Percentiles rank a stretch among this genome's conserved stretches.
Conservation (phyloP, 2,888 invertebrate species). For the Spatulosminthurus flaviceps region DNA sequence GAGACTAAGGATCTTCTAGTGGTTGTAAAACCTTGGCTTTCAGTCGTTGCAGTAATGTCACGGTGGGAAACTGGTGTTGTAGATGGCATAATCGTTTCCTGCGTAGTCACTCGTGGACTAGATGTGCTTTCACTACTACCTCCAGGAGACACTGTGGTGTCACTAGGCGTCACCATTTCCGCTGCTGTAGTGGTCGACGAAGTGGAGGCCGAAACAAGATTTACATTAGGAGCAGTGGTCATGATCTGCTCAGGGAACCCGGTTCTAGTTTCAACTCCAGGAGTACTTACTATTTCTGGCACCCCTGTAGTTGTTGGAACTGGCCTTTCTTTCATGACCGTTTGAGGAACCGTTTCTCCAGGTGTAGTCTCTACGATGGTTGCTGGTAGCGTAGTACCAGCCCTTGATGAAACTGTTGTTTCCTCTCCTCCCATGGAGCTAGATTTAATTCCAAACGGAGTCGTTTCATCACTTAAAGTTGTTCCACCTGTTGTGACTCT, state of each 20-base stretch:
- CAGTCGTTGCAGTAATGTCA: conserved; percentile 26
- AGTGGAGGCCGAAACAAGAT: background rate
- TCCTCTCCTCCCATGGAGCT: background rate
- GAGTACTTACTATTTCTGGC: no score
- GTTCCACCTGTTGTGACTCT: conserved; percentile 43
- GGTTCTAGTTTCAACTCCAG: no score
- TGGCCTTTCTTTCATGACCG: background rate
- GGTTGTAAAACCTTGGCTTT: no score
- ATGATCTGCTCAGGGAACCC: no score
- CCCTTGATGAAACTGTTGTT: background rate
- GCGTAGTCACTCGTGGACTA: no score
- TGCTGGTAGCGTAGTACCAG: background rate
- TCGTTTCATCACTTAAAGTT: conserved; percentile 50
- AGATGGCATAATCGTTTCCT: no score
- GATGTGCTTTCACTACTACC: background rate
- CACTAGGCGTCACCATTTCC: no score
- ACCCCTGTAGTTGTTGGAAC: no score
- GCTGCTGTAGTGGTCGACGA: no score
- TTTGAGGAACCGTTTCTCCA: background rate
- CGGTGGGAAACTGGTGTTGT: conserved; percentile 4
- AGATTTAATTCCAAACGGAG: background rate
- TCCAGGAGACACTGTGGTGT: no score
- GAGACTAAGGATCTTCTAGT: no score
- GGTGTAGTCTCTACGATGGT: background rate
- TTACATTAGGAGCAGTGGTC: no score